Evolutionary conservation across 2,888 invertebrate genomes (phyloP).

Genomic region (Drosophila subquinaria): DNA sequence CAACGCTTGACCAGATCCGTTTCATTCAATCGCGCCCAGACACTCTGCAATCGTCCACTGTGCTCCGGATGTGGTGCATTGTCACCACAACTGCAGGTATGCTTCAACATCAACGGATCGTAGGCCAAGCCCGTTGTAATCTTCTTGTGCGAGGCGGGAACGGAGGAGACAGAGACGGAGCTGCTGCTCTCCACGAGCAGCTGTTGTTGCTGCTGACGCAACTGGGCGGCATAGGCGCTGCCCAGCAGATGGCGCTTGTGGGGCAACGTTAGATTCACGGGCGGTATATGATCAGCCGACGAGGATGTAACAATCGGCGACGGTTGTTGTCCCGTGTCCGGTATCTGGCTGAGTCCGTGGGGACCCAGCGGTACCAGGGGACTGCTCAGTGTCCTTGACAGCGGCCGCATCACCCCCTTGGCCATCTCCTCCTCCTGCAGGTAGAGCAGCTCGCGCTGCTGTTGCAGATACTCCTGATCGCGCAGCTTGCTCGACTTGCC

Average conservation of each 20-base stretch:
- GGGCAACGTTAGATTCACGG: constrained; percentile 85
- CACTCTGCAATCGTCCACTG: constrained; percentile 97
- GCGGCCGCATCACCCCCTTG: constrained; percentile 87
- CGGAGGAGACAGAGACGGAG: background rate
- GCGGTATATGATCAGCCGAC: constrained; percentile 85
- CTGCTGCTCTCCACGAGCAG: constrained; percentile 30
- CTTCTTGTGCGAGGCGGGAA: constrained; percentile 79
- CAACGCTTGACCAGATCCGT: constrained; percentile 95
- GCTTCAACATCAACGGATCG: constrained; percentile 98
- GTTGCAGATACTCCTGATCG: constrained; percentile 88
- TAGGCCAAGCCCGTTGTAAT: constrained; percentile 93
- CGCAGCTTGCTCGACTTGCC: constrained; percentile 68
- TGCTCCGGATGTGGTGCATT: constrained; percentile 98
- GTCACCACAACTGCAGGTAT: constrained; percentile 98
- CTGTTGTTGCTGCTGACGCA: constrained; percentile 59
- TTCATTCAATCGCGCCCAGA: constrained; percentile 97
- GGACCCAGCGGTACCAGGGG: constrained; percentile 91
- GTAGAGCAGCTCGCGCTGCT: constrained; percentile 89
- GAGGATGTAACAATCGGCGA: constrained; percentile 82
- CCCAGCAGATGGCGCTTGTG: constrained; percentile 78
- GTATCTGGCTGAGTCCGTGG: constrained; percentile 83
- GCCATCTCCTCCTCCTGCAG: constrained; percentile 86
- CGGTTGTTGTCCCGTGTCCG: constrained; percentile 84
- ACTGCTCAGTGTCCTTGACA: constrained; percentile 94
- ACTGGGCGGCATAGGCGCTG: constrained; percentile 53